phyloP scores from a whole-genome alignment of 1,140 invertebrate species.

The Pollicipes pollicipes region DNA sequence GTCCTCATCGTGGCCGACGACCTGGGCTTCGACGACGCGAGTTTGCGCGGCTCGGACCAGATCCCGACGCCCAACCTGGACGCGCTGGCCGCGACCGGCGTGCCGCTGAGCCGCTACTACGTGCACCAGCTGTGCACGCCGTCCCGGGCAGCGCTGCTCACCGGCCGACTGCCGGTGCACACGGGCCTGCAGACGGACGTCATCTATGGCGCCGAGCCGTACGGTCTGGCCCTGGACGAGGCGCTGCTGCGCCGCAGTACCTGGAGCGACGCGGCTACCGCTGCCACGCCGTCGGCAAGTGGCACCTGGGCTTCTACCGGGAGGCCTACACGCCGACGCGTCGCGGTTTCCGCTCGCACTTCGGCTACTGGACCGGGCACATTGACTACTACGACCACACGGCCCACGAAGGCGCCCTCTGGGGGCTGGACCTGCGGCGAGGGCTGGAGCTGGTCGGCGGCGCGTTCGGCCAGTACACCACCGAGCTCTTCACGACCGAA shows the following conservation, averaged over 20 bases:
- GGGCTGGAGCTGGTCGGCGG: constrained; percentile 46
- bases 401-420: constrained; percentile 19
- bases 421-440: constrained; percentile 44
- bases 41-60: constrained; percentile 66
- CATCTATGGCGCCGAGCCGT: constrained; percentile 47
- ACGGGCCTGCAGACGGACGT: constrained; percentile 45
- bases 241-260: constrained; percentile 54
- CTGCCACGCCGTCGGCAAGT: constrained; percentile 39
- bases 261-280: constrained; percentile 54
- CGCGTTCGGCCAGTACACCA: constrained; percentile 60
- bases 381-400: constrained; percentile 37
- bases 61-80: constrained; percentile 69
- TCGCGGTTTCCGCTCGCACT: constrained; percentile 28
- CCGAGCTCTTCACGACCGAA: constrained; percentile 60
- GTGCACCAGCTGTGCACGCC: constrained; percentile 56
- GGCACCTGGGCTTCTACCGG: constrained; percentile 30
- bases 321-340: constrained; percentile 37
- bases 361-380: constrained; percentile 43
- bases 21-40: constrained; percentile 42
- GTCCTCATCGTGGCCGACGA: constrained; percentile 8
- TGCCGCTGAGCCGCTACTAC: constrained; percentile 62
- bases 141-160: constrained; percentile 53
- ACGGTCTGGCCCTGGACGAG: constrained; percentile 48
- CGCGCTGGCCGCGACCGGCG: constrained; percentile 50
- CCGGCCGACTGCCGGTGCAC: constrained; percentile 63